These are phyloP conservation scores for Chelonoidis abingdonii DNA, from an alignment of 2,113 vertebrate species.

Conservation along the genomic window DNA sequence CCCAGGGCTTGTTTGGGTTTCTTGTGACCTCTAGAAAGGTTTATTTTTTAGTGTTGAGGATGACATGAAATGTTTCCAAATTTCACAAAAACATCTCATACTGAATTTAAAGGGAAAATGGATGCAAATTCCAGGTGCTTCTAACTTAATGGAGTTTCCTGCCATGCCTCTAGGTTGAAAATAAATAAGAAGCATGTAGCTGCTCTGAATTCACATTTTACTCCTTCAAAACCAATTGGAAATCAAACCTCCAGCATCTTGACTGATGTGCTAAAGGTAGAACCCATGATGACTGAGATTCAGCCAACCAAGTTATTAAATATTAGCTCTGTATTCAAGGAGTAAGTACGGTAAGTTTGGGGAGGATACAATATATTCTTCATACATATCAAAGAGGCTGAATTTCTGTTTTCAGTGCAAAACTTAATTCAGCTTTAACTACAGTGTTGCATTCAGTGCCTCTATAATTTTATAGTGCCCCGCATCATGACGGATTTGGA, in stretches of 20 bases:
- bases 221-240: background rate
- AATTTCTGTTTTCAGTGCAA: background rate
- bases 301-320: background rate
- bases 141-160: background rate
- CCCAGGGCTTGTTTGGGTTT: background rate
- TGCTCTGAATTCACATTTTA: background rate
- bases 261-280: background rate
- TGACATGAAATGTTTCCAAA: background rate
- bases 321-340: background rate
- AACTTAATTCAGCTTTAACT: background rate
- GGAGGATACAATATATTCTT: background rate
- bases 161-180: accelerated
- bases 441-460: background rate
- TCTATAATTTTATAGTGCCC: background rate
- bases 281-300: background rate
- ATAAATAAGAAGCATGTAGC: background rate
- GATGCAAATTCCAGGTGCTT: background rate
- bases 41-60: background rate
- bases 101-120: background rate
- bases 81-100: background rate
- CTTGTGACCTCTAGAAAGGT: background rate
- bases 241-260: background rate
- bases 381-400: background rate
- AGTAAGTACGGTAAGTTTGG: background rate
- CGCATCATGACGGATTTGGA: background rate